Conservation (phyloP, 1,140 invertebrate species). For the Zophobas atratus region DNA sequence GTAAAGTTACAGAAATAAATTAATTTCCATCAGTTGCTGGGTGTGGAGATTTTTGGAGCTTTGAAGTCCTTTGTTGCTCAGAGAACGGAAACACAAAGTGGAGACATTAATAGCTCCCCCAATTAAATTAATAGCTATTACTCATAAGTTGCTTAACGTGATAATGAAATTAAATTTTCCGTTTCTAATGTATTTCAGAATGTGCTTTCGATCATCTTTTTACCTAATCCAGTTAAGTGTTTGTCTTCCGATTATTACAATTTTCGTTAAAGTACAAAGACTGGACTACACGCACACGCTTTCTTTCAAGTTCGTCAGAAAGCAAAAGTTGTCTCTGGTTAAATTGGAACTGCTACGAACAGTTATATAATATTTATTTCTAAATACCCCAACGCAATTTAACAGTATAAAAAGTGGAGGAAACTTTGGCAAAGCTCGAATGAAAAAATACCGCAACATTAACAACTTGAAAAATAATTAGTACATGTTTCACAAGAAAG, state of each 20-base stretch:
- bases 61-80: slow-evolving; percentile 4
- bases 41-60: not conserved
- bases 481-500: too few species aligned
- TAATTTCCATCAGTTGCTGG: not conserved
- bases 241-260: not conserved
- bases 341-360: too few species aligned
- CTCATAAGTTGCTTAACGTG: slow-evolving; percentile 30
- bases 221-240: slow-evolving; percentile 23
- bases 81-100: not conserved
- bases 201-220: slow-evolving; percentile 22
- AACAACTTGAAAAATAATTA: too few species aligned
- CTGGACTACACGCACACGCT: too few species aligned
- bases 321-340: too few species aligned
- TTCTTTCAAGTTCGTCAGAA: too few species aligned
- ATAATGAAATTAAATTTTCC: slow-evolving; percentile 40
- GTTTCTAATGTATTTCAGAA: slow-evolving; percentile 29
- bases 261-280: not conserved
- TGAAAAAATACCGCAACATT: too few species aligned
- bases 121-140: slow-evolving; percentile 42
- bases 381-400: too few species aligned
- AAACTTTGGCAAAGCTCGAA: too few species aligned
- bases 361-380: too few species aligned
- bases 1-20: too few species aligned
- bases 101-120: slow-evolving; percentile 28
- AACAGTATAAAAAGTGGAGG: too few species aligned